Evolutionary conservation across 2,888 invertebrate genomes (phyloP).

Genomic region (Oligia latruncula): DNA sequence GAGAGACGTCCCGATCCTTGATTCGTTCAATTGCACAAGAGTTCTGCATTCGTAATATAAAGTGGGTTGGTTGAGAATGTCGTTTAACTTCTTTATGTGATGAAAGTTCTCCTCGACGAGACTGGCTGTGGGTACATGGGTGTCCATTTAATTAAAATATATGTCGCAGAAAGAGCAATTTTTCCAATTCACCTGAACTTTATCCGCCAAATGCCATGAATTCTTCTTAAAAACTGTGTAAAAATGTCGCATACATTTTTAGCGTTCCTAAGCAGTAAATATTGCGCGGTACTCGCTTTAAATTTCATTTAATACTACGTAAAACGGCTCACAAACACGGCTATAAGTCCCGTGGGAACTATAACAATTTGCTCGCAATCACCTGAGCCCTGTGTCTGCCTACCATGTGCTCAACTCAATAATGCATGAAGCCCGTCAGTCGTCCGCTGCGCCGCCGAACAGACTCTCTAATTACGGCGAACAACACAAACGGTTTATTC

Average conservation of each 20-base stretch:
- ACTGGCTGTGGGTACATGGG: slow-evolving; percentile 48
- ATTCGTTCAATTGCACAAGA: slow-evolving; percentile 69
- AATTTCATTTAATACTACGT: slow-evolving; percentile 69
- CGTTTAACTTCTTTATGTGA: slow-evolving; percentile 76
- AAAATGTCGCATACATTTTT: slow-evolving; percentile 39
- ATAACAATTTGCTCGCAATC: slow-evolving; percentile 82
- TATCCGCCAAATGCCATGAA: slow-evolving; percentile 9
- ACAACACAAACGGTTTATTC: slow-evolving; percentile 80
- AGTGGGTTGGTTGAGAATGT: slow-evolving; percentile 69
- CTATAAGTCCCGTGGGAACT: slow-evolving; percentile 82
- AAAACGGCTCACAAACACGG: slow-evolving; percentile 69
- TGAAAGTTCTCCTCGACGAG: slow-evolving; percentile 66
- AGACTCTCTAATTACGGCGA: slow-evolving; percentile 81
- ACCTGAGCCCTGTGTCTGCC: slow-evolving; percentile 72
- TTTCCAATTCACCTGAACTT: slow-evolving; percentile 36
- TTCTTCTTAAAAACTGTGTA: slow-evolving; percentile 34
- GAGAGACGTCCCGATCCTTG: slow-evolving; percentile 71
- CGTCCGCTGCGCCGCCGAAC: slow-evolving; percentile 76
- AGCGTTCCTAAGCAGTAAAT: slow-evolving; percentile 38
- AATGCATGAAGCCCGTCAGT: slow-evolving; percentile 81
- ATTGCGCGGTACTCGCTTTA: slow-evolving; percentile 47
- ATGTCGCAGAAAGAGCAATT: slow-evolving; percentile 32
- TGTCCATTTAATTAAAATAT: slow-evolving; percentile 61
- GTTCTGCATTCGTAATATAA: slow-evolving; percentile 76
- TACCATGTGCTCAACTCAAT: slow-evolving; percentile 80